These are phyloP conservation scores for Amphiprion percula DNA, from an alignment of 2,113 vertebrate species.

Conservation along the genomic window DNA sequence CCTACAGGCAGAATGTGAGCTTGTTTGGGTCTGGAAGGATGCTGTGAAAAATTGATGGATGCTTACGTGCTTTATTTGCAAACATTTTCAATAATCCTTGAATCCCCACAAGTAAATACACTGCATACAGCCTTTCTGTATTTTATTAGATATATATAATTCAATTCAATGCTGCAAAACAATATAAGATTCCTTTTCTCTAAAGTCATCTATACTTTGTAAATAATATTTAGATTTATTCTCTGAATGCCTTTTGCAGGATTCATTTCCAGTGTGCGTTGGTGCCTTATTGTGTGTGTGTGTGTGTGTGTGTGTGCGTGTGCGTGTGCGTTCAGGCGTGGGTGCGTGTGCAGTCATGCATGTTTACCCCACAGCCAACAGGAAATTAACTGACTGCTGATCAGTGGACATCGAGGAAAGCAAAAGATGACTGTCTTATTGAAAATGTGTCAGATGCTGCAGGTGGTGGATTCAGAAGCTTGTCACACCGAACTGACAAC, in stretches of 20 bases:
- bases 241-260: conserved; percentile 7
- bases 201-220: background rate
- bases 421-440: conserved; percentile 61
- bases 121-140: background rate
- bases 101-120: too few species aligned
- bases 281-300: background rate
- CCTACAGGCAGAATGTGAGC: too few species aligned
- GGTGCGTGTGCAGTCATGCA: background rate
- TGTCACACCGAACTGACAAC: background rate
- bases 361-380: conserved; percentile 43
- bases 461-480: conserved; percentile 38
- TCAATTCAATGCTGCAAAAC: background rate
- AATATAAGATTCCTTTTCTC: background rate
- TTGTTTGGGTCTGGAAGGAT: too few species aligned
- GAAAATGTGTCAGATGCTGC: conserved; percentile 61
- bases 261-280: conserved; percentile 14
- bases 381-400: conserved; percentile 72
- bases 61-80: too few species aligned
- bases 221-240: conserved; percentile 11
- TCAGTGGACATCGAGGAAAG: conserved; percentile 49
- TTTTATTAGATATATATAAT: background rate
- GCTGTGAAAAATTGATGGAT: too few species aligned
- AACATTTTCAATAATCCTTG: too few species aligned
- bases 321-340: background rate
- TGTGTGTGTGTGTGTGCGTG: background rate